phyloP scores from a whole-genome alignment of 2,888 invertebrate species.

The Ypsolopha sequella region DNA sequence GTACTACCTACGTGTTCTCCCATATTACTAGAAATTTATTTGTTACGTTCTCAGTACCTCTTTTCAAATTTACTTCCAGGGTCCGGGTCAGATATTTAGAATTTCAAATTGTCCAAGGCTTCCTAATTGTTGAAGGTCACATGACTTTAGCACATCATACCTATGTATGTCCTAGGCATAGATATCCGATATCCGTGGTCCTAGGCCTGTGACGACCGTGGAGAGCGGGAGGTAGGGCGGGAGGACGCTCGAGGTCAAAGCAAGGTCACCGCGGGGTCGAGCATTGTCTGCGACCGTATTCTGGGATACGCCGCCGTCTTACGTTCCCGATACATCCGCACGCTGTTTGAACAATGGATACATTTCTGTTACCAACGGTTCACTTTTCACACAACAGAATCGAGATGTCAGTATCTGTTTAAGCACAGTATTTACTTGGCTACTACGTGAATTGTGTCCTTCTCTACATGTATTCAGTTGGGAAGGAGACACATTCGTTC shows the following conservation, averaged over 20 bases:
- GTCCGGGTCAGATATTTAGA: not conserved
- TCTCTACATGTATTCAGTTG: not conserved
- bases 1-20: too few species aligned
- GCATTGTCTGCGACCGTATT: slow-evolving; percentile 33
- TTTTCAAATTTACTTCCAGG: not conserved
- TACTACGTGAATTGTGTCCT: not conserved
- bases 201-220: slow-evolving; percentile 18
- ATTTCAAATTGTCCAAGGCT: slow-evolving; percentile 16
- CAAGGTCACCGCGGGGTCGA: slow-evolving; percentile 44
- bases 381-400: not conserved
- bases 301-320: slow-evolving; percentile 10
- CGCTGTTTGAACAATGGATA: not conserved
- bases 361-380: not conserved
- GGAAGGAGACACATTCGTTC: slow-evolving; percentile 4
- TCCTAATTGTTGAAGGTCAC: slow-evolving; percentile 42
- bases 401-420: not conserved
- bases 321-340: not conserved
- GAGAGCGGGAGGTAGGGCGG: slow-evolving; percentile 23
- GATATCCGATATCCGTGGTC: too few species aligned
- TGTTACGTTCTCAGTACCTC: too few species aligned
- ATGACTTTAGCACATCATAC: slow-evolving; percentile 26
- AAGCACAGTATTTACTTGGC: not conserved
- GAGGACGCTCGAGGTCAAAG: slow-evolving; percentile 33
- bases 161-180: slow-evolving; percentile 25
- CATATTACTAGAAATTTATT: too few species aligned